Evolutionary conservation across 2,113 vertebrate genomes (phyloP).

Genomic region (Plecotus auritus): DNA sequence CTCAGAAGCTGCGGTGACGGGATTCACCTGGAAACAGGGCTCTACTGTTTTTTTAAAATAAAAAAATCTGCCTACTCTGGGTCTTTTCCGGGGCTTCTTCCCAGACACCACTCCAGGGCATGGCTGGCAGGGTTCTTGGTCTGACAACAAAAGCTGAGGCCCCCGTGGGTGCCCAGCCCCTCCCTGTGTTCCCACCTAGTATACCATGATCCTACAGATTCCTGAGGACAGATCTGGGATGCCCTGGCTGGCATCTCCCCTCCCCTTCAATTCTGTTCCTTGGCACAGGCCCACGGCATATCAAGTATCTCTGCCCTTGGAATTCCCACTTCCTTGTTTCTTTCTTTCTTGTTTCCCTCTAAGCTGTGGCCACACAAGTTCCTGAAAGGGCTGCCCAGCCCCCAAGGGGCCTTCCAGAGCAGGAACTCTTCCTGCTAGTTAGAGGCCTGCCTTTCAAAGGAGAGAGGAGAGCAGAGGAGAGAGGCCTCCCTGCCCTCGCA

Average conservation of each 20-base stretch:
- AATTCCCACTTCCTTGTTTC: conserved; percentile 68
- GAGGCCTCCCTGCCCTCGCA: background rate
- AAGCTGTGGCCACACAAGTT: conserved; percentile 3
- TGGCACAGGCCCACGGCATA: conserved; percentile 32
- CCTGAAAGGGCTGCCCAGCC: conserved; percentile 50
- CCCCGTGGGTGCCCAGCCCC: background rate
- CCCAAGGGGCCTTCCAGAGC: background rate
- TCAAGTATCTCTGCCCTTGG: conserved; percentile 47
- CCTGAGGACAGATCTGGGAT: background rate
- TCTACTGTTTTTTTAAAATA: background rate
- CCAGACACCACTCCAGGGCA: background rate
- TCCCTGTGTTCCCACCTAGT: background rate
- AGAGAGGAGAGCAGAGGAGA: background rate
- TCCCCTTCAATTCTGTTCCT: background rate
- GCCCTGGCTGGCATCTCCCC: background rate
- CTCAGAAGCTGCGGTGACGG: background rate
- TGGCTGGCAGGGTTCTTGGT: background rate
- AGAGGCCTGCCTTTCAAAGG: conserved; percentile 31
- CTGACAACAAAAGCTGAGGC: background rate
- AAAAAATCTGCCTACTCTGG: background rate
- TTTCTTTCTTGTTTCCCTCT: conserved; percentile 47
- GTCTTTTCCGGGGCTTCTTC: background rate
- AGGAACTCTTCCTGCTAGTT: background rate
- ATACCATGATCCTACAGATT: background rate
- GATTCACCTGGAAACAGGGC: conserved; percentile 3